phyloP scores from a whole-genome alignment of 2,888 invertebrate species.

The Myathropa florea region DNA sequence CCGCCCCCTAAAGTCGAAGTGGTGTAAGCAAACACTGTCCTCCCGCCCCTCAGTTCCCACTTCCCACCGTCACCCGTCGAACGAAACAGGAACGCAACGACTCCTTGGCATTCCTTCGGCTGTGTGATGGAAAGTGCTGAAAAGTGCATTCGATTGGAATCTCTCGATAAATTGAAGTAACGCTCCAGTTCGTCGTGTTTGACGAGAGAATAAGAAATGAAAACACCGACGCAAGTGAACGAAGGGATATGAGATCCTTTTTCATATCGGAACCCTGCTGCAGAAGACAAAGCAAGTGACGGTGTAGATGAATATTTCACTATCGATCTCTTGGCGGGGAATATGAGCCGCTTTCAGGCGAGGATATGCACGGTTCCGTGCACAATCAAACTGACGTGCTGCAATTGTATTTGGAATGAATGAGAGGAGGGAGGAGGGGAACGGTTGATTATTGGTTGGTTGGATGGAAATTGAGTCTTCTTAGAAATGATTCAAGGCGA shows the following conservation, averaged over 20 bases:
- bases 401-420: background rate
- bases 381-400: background rate
- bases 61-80: too few species aligned
- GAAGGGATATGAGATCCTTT: background rate
- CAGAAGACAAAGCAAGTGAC: background rate
- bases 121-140: background rate
- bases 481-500: background rate
- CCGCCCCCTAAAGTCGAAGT: background rate
- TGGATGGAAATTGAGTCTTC: background rate
- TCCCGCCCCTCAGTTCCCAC: too few species aligned
- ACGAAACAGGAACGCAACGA: background rate
- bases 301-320: background rate
- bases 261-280: background rate
- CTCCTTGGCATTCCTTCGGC: background rate
- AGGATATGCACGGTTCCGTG: background rate
- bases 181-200: slow-evolving; percentile 10
- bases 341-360: background rate
- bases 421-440: too few species aligned
- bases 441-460: background rate
- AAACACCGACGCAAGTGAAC: slow-evolving; percentile 21
- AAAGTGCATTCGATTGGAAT: slow-evolving; percentile 61
- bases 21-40: background rate
- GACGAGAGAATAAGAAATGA: slow-evolving; percentile 34
- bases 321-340: background rate
- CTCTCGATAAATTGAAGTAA: slow-evolving; percentile 36